Evolutionary conservation across 1,140 invertebrate species (phyloP), one percentile per base, ranked within the genome.

Genomic region (Drosophila persimilis): DNA sequence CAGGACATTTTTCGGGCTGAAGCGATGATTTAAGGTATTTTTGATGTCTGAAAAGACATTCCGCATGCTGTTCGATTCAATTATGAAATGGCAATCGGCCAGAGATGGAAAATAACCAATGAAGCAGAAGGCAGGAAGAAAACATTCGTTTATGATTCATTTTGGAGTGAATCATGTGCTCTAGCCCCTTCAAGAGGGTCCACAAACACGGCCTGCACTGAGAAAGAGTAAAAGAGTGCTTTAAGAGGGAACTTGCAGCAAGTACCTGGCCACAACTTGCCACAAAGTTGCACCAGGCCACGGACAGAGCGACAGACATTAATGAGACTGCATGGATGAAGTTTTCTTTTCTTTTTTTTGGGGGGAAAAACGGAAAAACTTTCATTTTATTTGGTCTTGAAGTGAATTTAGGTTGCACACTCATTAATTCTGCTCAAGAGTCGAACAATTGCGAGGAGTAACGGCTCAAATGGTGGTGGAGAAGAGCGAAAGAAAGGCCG

Each of bases 371-470:
- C 52, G 50, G 60, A 69, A 70, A 69, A 70, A 70, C 63, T 70
- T 69, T 67, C 48, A 54, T 67, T 69, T 70, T 73, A 71, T 71
- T 76, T 62, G 43, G 48, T 62, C 73, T 77, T 43, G 29, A 48
- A 71, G 44, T 17, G 74, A 77, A 77, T 77, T 77, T 77, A 31
- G 73, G 73, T 77, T 77, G 73, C 59, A 29, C 70, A 61, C 75
- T 81, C 79, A 81, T 81, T 81, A 81, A 81, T 81, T 81, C 79
- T 67, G 78, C 74, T 81, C 83, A 81, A 78, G 74, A 81, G 69
- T 76, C 72, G 56, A 70, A 69, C 66, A 26, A 26, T 4, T 26
- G 24, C 6, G 24, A 26, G 5, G 24, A 26, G 24, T 26, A 26
- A 26, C 24, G 24, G 24, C 24, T 0, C 4, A 0, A 26, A 26